A percentile compares a stretch with the other conserved stretches of the same genome.
These are phyloP conservation scores for Cherax destructor DNA, from an alignment of 1,140 invertebrate genomes.

Conservation along the genomic window DNA sequence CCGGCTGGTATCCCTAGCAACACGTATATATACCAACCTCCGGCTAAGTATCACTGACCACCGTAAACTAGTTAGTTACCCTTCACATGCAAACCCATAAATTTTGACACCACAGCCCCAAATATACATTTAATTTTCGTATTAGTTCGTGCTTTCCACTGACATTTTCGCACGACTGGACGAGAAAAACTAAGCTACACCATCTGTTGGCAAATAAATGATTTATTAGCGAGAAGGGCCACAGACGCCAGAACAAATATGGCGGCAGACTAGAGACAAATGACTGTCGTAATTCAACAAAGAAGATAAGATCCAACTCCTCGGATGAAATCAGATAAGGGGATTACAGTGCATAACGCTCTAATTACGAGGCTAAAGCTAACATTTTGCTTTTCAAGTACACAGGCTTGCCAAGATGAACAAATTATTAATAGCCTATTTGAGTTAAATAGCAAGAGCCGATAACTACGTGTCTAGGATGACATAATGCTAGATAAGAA, in stretches of 20 bases:
- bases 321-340: background rate
- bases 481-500: background rate
- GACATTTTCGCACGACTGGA: too few relatives aligned
- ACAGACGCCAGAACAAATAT: background rate
- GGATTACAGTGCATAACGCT: background rate
- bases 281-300: background rate
- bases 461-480: background rate
- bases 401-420: too few relatives aligned
- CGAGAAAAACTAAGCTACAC: too few relatives aligned
- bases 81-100: too few relatives aligned
- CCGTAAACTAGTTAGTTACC: too few relatives aligned
- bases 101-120: too few relatives aligned
- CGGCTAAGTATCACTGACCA: too few relatives aligned
- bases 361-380: background rate
- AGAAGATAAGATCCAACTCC: background rate
- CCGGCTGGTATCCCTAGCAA: too few relatives aligned
- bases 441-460: background rate
- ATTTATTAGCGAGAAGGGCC: background rate
- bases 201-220: background rate
- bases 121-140: too few relatives aligned
- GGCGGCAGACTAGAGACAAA: background rate
- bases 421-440: too few relatives aligned
- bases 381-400: background rate
- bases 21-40: too few relatives aligned
- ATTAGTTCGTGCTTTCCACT: too few relatives aligned